Evolutionary conservation across 2,113 vertebrate genomes (phyloP).

Genomic region (Bolborhynchus lineola): DNA sequence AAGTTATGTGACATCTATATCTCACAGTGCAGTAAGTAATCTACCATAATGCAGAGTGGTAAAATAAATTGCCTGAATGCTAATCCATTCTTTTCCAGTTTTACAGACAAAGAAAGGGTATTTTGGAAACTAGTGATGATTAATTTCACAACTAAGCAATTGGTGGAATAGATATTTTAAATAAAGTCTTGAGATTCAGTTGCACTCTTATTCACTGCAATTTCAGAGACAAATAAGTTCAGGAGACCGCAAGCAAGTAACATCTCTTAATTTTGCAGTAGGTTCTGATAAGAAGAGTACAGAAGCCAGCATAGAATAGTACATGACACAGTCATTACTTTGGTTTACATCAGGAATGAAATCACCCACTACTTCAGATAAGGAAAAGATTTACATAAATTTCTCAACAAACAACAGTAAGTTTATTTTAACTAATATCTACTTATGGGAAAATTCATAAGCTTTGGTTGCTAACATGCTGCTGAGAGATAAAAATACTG

Average conservation of each 20-base stretch:
- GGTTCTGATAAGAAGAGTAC: not conserved
- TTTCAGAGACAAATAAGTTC: not conserved
- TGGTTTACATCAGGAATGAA: not conserved
- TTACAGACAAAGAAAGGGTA: not conserved
- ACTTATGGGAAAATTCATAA: not conserved
- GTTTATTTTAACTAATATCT: not conserved
- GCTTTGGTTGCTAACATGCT: not conserved
- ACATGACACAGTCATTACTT: not conserved
- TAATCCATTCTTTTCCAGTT: not conserved
- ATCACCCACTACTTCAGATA: not conserved
- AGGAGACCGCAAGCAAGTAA: not conserved
- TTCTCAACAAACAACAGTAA: not conserved
- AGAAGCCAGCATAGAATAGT: not conserved
- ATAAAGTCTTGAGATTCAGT: not conserved
- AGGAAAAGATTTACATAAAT: not conserved
- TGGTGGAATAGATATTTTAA: not conserved
- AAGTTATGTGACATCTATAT: not conserved
- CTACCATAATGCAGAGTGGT: not conserved
- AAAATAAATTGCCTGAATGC: not conserved
- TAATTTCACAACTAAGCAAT: not conserved
- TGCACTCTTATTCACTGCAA: not conserved
- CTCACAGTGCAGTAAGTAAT: not conserved
- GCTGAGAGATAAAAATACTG: not conserved
- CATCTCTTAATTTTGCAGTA: not conserved
- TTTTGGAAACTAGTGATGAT: not conserved